Evolutionary conservation across 1,140 invertebrate species (phyloP).

Genomic region (Maconellicoccus hirsutus): DNA sequence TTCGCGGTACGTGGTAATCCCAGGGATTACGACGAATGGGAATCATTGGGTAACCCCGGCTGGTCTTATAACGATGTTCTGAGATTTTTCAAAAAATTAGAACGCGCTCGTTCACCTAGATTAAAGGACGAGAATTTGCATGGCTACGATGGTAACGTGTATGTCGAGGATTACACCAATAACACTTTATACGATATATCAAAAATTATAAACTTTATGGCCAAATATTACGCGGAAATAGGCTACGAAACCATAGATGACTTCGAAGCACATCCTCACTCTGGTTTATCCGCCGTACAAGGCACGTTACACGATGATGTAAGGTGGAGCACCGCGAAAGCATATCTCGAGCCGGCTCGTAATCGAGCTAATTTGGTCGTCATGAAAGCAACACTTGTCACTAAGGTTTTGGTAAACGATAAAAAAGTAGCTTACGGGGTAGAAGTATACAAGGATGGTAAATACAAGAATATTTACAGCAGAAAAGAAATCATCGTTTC

Average conservation of each 20-base stretch:
- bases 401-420: conserved; percentile 42
- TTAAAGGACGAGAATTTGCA: not conserved
- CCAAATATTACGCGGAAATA: not conserved
- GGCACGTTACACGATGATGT: conserved; percentile 47
- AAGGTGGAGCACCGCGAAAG: conserved; percentile 39
- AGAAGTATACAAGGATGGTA: conserved; percentile 24
- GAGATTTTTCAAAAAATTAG: conserved; percentile 78
- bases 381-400: conserved; percentile 40
- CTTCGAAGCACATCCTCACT: not conserved
- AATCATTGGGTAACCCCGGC: conserved; percentile 42
- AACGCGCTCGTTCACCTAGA: conserved; percentile 33
- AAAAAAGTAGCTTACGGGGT: conserved; percentile 28
- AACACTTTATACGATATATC: not conserved
- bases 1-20: conserved; percentile 69
- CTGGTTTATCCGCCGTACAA: not conserved
- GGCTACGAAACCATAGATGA: not conserved
- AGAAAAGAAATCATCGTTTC: conserved; percentile 31
- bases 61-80: conserved; percentile 82
- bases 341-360: conserved; percentile 42
- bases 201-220: not conserved
- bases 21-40: conserved; percentile 62
- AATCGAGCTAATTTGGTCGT: conserved; percentile 43
- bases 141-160: not conserved
- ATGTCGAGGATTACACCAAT: not conserved
- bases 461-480: conserved; percentile 24